Evolutionary conservation across 2,888 invertebrate species (phyloP).

Genomic region (Sussaba pulchella): DNA sequence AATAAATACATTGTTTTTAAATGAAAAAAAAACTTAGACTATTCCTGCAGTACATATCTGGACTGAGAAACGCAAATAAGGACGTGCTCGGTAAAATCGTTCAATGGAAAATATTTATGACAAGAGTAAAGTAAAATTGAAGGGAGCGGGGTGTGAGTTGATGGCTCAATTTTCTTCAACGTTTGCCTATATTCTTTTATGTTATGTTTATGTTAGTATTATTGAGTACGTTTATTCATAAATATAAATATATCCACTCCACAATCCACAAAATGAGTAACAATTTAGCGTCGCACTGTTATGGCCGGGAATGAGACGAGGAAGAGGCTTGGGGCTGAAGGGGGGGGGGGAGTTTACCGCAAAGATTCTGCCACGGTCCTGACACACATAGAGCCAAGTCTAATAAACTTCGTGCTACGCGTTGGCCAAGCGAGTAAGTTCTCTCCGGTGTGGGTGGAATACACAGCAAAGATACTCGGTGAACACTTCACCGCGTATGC

Average conservation of each 20-base stretch:
- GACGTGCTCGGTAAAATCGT: conserved; percentile 34
- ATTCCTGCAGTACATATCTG: conserved; percentile 33
- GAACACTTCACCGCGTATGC: neutral
- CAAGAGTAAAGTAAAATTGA: neutral
- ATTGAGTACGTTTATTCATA: neutral
- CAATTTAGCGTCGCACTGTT: conserved; percentile 50
- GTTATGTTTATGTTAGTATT: neutral
- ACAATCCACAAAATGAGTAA: conserved; percentile 20
- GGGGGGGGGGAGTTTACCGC: conserved; percentile 31
- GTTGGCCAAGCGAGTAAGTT: conserved; percentile 1
- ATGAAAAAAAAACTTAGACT: conserved; percentile 23
- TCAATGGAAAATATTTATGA: conserved; percentile 48
- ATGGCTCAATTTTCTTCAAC: conserved; percentile 26
- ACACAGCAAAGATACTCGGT: conserved; percentile 24
- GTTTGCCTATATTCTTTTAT: conserved; percentile 39
- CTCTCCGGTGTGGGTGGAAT: conserved; percentile 18
- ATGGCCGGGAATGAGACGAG: conserved; percentile 8
- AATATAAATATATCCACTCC: neutral
- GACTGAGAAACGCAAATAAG: conserved; percentile 5
- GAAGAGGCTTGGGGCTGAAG: conserved; percentile 35
- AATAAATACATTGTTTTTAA: neutral
- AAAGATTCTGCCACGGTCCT: conserved; percentile 43
- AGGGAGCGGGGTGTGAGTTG: neutral
- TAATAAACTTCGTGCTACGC: conserved; percentile 52
- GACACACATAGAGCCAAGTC: conserved; percentile 39